Conservation (phyloP, 2,888 invertebrate genomes). For the Leptodirus hochenwartii region DNA sequence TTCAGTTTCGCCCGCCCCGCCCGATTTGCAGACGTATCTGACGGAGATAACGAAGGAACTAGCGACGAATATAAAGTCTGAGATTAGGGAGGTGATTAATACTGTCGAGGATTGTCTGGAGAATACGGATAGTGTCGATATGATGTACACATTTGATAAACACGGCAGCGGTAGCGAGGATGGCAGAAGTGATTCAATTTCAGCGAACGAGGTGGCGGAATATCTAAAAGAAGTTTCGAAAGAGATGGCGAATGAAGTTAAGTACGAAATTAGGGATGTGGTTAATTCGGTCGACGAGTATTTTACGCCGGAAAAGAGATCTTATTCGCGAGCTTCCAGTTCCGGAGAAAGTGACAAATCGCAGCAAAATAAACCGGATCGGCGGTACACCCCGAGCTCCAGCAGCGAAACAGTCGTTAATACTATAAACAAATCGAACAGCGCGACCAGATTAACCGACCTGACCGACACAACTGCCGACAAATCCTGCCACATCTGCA, state of each 20-base stretch:
- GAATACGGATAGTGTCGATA: slow-evolving; percentile 42
- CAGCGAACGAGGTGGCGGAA: slow-evolving; percentile 56
- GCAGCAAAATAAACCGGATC: slow-evolving; percentile 14
- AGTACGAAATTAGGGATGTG: slow-evolving; percentile 56
- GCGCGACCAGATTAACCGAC: slow-evolving; percentile 37
- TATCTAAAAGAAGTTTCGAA: slow-evolving; percentile 61
- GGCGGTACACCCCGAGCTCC: slow-evolving; percentile 21
- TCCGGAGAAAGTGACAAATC: slow-evolving; percentile 19
- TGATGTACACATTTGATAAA: slow-evolving; percentile 21
- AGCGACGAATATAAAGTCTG: slow-evolving; percentile 65
- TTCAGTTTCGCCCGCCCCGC: slow-evolving; percentile 36
- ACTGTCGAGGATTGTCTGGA: slow-evolving; percentile 63
- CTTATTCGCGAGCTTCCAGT: slow-evolving; percentile 21
- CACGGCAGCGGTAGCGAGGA: slow-evolving; percentile 35
- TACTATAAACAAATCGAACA: slow-evolving; percentile 32
- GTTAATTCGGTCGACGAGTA: slow-evolving; percentile 51
- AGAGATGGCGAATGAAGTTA: slow-evolving; percentile 64
- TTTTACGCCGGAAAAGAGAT: slow-evolving; percentile 24
- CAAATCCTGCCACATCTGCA: slow-evolving; percentile 29
- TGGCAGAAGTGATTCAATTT: slow-evolving; percentile 47
- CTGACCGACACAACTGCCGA: slow-evolving; percentile 27
- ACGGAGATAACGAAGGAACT: slow-evolving; percentile 62
- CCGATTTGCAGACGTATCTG: slow-evolving; percentile 54
- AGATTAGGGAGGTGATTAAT: slow-evolving; percentile 62
- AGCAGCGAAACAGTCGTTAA: slow-evolving; percentile 23